phyloP scores from a whole-genome alignment of 1,140 invertebrate genomes.

The Anastrepha obliqua region DNA sequence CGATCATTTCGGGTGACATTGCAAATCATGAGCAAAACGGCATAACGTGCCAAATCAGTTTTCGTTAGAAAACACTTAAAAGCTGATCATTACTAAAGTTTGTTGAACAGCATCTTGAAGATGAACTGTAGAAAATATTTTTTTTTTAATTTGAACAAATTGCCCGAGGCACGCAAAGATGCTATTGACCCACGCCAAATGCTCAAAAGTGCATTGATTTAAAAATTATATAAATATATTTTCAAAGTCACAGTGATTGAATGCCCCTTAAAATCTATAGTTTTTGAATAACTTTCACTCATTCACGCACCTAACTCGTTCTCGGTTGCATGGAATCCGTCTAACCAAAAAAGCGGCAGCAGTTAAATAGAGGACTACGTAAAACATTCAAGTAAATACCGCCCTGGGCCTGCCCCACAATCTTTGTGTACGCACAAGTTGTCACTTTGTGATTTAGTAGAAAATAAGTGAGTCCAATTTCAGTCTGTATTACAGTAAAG shows the following conservation, averaged over 20 bases:
- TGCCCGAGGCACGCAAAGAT: background rate
- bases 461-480: slow-evolving; percentile 67
- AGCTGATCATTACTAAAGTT: too few species aligned
- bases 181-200: slow-evolving; percentile 24
- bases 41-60: too few species aligned
- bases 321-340: too few species aligned
- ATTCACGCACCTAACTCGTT: background rate
- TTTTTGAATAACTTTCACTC: background rate
- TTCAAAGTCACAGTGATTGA: background rate
- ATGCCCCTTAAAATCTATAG: slow-evolving; percentile 12
- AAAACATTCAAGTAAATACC: slow-evolving; percentile 66
- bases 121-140: background rate
- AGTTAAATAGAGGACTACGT: slow-evolving; percentile 64
- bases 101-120: too few species aligned
- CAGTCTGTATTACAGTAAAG: slow-evolving; percentile 66
- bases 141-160: background rate
- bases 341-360: background rate
- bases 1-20: background rate
- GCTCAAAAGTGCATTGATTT: background rate
- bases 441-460: slow-evolving; percentile 67
- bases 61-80: too few species aligned
- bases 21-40: too few species aligned
- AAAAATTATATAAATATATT: background rate
- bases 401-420: slow-evolving; percentile 65
- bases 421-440: slow-evolving; percentile 63